Conservation (phyloP, 2,888 invertebrate genomes). For the Lepidocyrtinus sp. region DNA sequence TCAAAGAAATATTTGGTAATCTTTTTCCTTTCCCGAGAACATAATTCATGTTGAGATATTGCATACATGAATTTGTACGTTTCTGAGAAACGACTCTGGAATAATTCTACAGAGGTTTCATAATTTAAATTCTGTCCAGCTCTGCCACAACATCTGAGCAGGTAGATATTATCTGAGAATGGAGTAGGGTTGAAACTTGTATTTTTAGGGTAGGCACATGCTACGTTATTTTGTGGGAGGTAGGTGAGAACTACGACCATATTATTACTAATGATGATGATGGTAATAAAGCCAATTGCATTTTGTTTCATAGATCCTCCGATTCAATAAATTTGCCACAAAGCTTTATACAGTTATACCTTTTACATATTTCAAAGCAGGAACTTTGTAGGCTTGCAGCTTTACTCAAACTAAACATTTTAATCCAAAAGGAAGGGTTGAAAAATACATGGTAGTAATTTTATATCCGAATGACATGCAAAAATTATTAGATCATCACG, state of each 20-base stretch:
- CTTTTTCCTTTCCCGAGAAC: too few species aligned
- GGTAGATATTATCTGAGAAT: not conserved
- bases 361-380: too few species aligned
- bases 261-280: slow-evolving; percentile 25
- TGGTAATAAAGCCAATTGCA: not conserved
- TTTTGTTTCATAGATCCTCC: not conserved
- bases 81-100: not conserved
- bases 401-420: too few species aligned
- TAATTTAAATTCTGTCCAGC: not conserved
- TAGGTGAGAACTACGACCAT: slow-evolving; percentile 34
- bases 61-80: too few species aligned
- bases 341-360: too few species aligned
- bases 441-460: too few species aligned
- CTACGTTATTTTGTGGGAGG: not conserved
- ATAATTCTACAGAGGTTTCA: not conserved
- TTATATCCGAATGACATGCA: not conserved
- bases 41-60: too few species aligned
- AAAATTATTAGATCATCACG: not conserved
- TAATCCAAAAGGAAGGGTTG: too few species aligned
- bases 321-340: not conserved
- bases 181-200: not conserved
- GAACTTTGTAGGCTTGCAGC: too few species aligned
- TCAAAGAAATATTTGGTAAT: too few species aligned
- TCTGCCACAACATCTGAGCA: slow-evolving; percentile 9
- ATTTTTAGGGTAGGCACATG: not conserved